Evolutionary conservation across 2,113 vertebrate species (phyloP).

Genomic region (Oceanodroma tethys): DNA sequence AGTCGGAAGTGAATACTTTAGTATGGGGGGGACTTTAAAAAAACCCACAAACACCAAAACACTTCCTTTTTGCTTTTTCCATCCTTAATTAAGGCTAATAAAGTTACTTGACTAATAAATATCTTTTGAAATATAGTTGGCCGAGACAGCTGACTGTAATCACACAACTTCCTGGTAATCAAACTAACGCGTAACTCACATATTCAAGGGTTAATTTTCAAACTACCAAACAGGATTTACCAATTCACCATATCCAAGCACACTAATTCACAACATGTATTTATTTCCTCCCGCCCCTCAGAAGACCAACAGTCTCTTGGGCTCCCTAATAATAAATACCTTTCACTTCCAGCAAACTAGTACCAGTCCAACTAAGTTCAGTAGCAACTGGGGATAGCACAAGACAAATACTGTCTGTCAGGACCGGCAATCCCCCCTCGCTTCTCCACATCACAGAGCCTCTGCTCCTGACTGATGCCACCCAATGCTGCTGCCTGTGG

Average conservation of each 20-base stretch:
- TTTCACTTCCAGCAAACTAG: not conserved
- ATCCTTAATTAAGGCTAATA: not conserved
- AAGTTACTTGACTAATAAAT: not conserved
- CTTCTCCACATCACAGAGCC: not conserved
- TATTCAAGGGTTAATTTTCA: not conserved
- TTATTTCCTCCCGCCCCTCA: accelerated
- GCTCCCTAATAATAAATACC: not conserved
- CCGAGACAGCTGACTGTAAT: not conserved
- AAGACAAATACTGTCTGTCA: not conserved
- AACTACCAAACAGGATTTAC: not conserved
- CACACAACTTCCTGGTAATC: not conserved
- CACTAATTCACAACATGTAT: not conserved
- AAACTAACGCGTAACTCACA: not conserved
- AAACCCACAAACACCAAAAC: not conserved
- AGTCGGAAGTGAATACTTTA: not conserved
- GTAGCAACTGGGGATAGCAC: not conserved
- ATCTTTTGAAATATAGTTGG: not conserved
- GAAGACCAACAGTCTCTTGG: not conserved
- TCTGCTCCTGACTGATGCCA: not conserved
- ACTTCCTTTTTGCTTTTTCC: not conserved
- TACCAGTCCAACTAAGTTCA: not conserved
- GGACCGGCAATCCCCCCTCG: too few relatives aligned
- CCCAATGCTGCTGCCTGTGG: not conserved
- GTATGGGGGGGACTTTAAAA: not conserved
- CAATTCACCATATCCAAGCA: not conserved